Evolutionary conservation across 92 coral and sea anemone species (phyloP).

Genomic region (Ricordea florida): DNA sequence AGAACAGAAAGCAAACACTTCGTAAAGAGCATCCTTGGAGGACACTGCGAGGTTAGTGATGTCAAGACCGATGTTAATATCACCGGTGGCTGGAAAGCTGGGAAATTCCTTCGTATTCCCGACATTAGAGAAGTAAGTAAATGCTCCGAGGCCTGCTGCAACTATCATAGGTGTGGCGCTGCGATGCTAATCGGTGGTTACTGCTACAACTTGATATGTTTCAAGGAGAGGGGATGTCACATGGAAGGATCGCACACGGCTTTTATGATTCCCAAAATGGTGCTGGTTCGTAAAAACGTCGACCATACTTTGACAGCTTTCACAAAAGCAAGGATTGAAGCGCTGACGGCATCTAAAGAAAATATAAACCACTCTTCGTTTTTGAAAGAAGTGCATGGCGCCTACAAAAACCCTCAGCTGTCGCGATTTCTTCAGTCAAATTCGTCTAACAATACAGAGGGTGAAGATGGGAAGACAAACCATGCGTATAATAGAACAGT

Average conservation of each 20-base stretch:
- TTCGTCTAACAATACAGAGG: background rate
- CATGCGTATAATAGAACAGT: too few relatives aligned
- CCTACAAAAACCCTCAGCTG: background rate
- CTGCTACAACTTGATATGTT: constrained; percentile 85
- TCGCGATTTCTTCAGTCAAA: background rate
- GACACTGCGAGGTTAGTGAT: constrained; percentile 61
- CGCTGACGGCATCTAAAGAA: background rate
- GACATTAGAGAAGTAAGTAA: constrained; percentile 49
- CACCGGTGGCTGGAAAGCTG: constrained; percentile 89
- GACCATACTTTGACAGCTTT: background rate
- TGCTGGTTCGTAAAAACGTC: constrained; percentile 35
- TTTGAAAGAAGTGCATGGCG: background rate
- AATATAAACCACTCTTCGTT: background rate
- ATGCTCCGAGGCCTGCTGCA: constrained; percentile 84
- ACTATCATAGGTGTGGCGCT: constrained; percentile 72
- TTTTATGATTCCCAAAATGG: constrained; percentile 68
- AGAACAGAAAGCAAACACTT: background rate
- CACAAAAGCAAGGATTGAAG: background rate
- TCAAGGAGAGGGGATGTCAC: constrained; percentile 68
- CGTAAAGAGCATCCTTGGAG: constrained; percentile 39
- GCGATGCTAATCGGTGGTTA: constrained; percentile 67
- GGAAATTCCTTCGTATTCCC: constrained; percentile 80
- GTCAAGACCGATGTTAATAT: constrained; percentile 74
- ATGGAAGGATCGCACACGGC: constrained; percentile 43
- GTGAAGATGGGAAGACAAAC: too few relatives aligned